Evolutionary conservation across 2,797 vertebrate species (phyloP).

Genomic region (Natrix natrix): DNA sequence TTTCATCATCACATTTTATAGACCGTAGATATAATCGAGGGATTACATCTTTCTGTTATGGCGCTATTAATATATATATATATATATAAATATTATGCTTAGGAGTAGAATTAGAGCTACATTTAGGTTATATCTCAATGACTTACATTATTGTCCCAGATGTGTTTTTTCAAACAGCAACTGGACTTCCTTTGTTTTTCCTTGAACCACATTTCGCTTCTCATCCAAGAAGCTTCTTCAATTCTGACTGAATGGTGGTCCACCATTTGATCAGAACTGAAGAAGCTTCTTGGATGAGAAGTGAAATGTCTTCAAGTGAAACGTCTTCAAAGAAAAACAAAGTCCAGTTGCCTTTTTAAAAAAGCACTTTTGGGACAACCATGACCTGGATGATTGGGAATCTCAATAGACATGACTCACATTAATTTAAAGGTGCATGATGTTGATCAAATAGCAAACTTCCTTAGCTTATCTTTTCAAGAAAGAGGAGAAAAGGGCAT

Average conservation of each 20-base stretch:
- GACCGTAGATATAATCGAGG: neutral
- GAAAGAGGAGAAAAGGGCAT: conserved; percentile 28
- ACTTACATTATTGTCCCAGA: fast-evolving
- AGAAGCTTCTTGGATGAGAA: neutral
- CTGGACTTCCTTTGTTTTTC: neutral
- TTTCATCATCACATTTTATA: neutral
- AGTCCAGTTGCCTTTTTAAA: too few species aligned
- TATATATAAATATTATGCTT: fast-evolving
- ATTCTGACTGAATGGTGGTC: neutral
- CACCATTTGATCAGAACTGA: neutral
- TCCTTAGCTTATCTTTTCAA: conserved; percentile 43
- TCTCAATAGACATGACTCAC: neutral
- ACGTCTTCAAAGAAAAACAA: too few species aligned
- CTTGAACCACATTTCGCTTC: neutral
- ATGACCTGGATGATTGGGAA: neutral
- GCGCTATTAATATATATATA: neutral
- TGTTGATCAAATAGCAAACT: conserved; percentile 41
- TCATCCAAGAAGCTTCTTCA: neutral
- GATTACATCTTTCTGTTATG: conserved; percentile 6
- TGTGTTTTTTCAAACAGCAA: neutral
- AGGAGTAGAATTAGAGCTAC: conserved; percentile 34
- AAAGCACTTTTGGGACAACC: neutral
- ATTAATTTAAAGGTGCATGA: conserved; percentile 22
- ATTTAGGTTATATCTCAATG: conserved; percentile 49
- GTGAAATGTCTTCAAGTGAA: neutral